These are phyloP conservation scores for Aegithalos caudatus DNA, from an alignment of 2,113 vertebrate genomes.

Conservation along the genomic window DNA sequence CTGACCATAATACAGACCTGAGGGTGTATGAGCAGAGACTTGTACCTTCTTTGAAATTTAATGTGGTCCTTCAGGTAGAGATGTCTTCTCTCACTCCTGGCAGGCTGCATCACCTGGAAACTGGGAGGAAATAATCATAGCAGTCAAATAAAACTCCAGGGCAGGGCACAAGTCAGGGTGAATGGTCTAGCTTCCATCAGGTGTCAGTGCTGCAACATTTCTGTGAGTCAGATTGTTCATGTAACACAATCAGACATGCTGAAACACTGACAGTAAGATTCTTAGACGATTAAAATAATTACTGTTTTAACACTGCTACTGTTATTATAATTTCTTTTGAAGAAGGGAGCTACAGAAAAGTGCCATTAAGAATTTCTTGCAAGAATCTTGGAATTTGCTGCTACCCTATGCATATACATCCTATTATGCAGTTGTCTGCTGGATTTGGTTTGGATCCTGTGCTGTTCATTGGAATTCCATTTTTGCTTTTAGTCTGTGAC, in stretches of 20 bases:
- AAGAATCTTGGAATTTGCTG: neutral
- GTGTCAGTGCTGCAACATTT: neutral
- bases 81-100: neutral
- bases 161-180: neutral
- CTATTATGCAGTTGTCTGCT: neutral
- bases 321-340: neutral
- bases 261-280: neutral
- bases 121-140: neutral
- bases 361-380: neutral
- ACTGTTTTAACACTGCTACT: neutral
- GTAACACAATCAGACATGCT: neutral
- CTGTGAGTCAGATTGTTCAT: neutral
- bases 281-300: neutral
- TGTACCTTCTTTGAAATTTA: neutral
- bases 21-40: neutral
- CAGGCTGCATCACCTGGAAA: neutral
- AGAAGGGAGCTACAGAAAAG: neutral
- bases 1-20: neutral
- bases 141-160: neutral
- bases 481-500: neutral
- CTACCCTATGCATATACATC: neutral
- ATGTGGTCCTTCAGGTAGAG: neutral
- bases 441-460: neutral
- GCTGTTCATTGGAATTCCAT: neutral
- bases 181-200: neutral